These are phyloP conservation scores for Trigoniulus corallinus DNA, from an alignment of 1,140 invertebrate genomes.

Conservation along the genomic window DNA sequence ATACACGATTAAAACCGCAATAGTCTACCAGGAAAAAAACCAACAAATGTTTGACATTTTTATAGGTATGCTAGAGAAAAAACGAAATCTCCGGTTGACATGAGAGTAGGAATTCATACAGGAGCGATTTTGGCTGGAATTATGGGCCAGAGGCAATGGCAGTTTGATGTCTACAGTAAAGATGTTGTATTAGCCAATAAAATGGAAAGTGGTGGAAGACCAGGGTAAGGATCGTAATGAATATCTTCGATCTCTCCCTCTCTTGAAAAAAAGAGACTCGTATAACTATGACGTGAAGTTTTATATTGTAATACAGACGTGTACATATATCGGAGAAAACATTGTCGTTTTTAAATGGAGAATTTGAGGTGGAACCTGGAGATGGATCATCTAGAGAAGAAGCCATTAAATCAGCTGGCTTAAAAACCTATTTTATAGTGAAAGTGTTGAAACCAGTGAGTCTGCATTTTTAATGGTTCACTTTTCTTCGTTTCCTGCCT, in stretches of 20 bases:
- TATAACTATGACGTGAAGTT: not conserved
- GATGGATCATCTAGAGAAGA: slow-evolving; percentile 77
- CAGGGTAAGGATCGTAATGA: slow-evolving; percentile 59
- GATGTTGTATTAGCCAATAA: slow-evolving; percentile 96
- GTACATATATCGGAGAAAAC: slow-evolving; percentile 93
- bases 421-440: slow-evolving; percentile 83
- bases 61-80: slow-evolving; percentile 80
- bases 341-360: slow-evolving; percentile 67
- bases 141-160: slow-evolving; percentile 90
- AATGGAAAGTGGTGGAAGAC: slow-evolving; percentile 93
- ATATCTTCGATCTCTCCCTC: too few relatives aligned
- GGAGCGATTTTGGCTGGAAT: slow-evolving; percentile 91
- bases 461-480: not conserved
- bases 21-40: too few relatives aligned
- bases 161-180: slow-evolving; percentile 95
- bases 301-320: slow-evolving; percentile 37
- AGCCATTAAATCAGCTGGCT: slow-evolving; percentile 61
- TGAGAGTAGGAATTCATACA: slow-evolving; percentile 94
- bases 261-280: not conserved
- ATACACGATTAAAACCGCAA: too few relatives aligned
- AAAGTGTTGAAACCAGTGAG: slow-evolving; percentile 56
- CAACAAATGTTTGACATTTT: too few relatives aligned
- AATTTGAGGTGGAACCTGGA: slow-evolving; percentile 88
- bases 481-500: slow-evolving; percentile 2
- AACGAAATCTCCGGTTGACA: slow-evolving; percentile 88